Percentiles rank a stretch among this genome's conserved stretches.
These are phyloP conservation scores for Triplophysa bombifrons DNA, from an alignment of 2,797 vertebrate species.

Conservation along the genomic window DNA sequence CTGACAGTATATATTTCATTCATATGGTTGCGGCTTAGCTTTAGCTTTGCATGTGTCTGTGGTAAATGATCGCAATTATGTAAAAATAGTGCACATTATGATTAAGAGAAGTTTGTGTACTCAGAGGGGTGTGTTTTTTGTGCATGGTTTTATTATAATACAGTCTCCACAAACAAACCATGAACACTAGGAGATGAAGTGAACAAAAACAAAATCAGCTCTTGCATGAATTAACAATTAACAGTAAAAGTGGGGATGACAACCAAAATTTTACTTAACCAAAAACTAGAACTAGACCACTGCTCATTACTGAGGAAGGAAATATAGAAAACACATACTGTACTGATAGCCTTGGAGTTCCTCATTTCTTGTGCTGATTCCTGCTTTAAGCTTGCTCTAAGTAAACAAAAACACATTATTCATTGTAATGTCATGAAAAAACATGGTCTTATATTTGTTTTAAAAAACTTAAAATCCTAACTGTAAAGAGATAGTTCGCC, in stretches of 20 bases:
- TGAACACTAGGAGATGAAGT: neutral
- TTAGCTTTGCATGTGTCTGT: neutral
- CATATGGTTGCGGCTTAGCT: neutral
- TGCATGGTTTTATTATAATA: neutral
- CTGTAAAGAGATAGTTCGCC: too few species aligned
- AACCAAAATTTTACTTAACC: neutral
- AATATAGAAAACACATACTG: conserved; percentile 64
- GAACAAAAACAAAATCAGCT: neutral
- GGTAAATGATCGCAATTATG: neutral
- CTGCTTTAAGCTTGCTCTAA: conserved; percentile 70
- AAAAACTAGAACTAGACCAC: neutral
- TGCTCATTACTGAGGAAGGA: neutral
- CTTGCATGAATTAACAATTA: neutral
- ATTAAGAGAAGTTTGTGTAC: neutral
- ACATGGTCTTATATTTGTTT: neutral
- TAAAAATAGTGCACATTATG: neutral
- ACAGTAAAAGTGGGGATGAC: too few species aligned
- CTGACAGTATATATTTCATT: neutral
- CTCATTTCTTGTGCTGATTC: conserved; percentile 71
- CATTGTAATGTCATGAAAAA: neutral
- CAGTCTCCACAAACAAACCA: conserved; percentile 21
- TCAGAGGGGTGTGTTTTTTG: conserved; percentile 7
- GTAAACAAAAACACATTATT: conserved; percentile 18
- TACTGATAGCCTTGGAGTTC: conserved; percentile 72
- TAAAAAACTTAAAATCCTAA: neutral